Base-by-base conservation (phyloP, 2,888 invertebrate genomes). In the Pheosia tremula region DNA sequence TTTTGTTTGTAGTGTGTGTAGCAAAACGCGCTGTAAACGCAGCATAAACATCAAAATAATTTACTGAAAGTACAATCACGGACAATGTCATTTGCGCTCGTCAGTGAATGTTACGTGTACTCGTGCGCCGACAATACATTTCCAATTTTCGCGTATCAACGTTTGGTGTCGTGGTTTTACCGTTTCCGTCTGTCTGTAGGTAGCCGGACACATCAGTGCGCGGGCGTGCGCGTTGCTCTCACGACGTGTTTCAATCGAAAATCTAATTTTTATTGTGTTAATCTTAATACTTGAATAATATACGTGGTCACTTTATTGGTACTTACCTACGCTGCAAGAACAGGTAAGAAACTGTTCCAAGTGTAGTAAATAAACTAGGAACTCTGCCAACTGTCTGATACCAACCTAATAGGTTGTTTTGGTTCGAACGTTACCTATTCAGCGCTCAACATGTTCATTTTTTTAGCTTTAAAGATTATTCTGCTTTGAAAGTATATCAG, bases 201-300 rank as follows among this genome's bases (percentile, higher is more conserved):
- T 43, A 64, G 56, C 67, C 59, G 43, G 53, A 49, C 13, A 43
- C 56, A 39, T 9, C 67, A 74, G 71, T 76, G 57, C 58, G 45
- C 49, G 57, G 68, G 69, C 77, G 73, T 61, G 58, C 73, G 73
- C 73, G 74, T 66, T 64, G 52, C 68, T 63, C 64, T 64, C 63
- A 58, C 37, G 68, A 74, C 73, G 73, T 74, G 68, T 78, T 72
- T 63, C 49, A 45, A 39, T 56, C 49, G 49, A 5, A 43, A 36
- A 47, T 47, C 11, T n/a, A n/a, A 9, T 43, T 43, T 8, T 43
- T 43, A 43, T 8, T 9, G 43, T 43, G 43, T 9, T 43, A 8
- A 43, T 43, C 3, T 41, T 8, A 8, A 41, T n/a, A 47, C 9
- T 47, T 47, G 47, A 47, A 47, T 0, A 4, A 47, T n/a, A 47